These are phyloP conservation scores for Lichenostomus cassidix DNA, from an alignment of 2,113 vertebrate genomes.

Conservation along the genomic window DNA sequence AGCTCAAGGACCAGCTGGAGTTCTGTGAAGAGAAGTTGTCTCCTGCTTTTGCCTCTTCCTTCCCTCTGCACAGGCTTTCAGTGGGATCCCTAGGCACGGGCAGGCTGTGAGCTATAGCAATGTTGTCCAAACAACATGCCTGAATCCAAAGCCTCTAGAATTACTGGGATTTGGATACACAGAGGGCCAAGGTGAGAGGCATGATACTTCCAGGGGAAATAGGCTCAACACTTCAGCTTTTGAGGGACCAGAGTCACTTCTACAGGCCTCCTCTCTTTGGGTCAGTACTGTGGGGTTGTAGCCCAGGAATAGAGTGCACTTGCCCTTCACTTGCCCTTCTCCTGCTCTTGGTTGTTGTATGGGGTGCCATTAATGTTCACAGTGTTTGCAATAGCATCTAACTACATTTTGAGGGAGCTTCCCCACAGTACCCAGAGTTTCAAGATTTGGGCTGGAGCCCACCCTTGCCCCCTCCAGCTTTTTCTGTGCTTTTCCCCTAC, in stretches of 20 bases:
- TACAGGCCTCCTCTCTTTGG: background rate
- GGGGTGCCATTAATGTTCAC: accelerated
- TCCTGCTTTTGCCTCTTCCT: conserved; percentile 3
- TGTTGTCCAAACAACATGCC: background rate
- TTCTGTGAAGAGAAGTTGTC: background rate
- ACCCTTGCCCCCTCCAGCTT: background rate
- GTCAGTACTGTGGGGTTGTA: accelerated
- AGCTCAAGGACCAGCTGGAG: background rate
- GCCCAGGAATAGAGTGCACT: background rate
- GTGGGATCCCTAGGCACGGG: background rate
- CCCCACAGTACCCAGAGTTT: accelerated
- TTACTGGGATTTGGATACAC: background rate
- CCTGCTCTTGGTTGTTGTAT: background rate
- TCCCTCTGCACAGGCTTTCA: background rate
- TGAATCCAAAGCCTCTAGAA: background rate
- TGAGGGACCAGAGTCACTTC: background rate
- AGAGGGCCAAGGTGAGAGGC: background rate
- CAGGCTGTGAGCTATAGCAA: background rate
- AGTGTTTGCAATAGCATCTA: background rate
- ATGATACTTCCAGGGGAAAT: background rate
- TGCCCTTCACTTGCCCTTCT: background rate
- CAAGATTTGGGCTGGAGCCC: background rate
- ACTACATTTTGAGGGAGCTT: background rate
- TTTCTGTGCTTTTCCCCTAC: background rate
- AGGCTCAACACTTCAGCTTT: background rate